phyloP scores from a whole-genome alignment of 2,113 vertebrate species.

The Rhinogobius similis region DNA sequence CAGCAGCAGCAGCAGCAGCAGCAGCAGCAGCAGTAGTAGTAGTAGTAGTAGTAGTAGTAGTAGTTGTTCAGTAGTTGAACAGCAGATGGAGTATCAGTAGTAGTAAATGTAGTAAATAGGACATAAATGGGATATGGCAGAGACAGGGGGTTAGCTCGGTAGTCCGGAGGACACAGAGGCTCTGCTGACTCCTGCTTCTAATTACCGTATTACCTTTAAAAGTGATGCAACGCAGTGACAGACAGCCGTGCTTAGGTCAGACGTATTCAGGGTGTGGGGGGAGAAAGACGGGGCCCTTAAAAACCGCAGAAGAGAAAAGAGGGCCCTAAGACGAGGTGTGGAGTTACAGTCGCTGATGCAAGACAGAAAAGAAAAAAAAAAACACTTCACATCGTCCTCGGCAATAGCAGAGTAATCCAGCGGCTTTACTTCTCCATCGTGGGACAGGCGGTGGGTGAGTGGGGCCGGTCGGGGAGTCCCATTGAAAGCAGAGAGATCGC shows the following conservation, averaged over 20 bases:
- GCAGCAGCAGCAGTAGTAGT: background rate
- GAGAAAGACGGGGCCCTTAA: background rate
- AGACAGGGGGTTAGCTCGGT: constrained; percentile 41
- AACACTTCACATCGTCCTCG: constrained; percentile 32
- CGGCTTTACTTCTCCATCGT: constrained; percentile 11
- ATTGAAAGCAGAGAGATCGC: constrained; percentile 34
- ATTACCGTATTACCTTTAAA: constrained; percentile 54
- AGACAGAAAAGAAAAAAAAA: constrained; percentile 55
- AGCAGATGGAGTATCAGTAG: too few relatives aligned
- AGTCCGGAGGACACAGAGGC: constrained; percentile 53
- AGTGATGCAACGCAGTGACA: constrained; percentile 65
- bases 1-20: too few relatives aligned
- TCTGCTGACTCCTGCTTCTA: constrained; percentile 63
- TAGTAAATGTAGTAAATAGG: constrained; percentile 51
- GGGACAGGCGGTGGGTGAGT: constrained; percentile 15
- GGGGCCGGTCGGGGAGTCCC: constrained; percentile 40
- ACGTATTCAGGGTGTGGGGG: constrained; percentile 17
- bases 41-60: background rate
- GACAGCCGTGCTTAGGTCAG: constrained; percentile 43
- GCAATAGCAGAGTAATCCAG: constrained; percentile 36
- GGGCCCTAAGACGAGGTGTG: constrained; percentile 42
- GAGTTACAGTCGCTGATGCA: constrained; percentile 66
- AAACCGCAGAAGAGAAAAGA: constrained; percentile 10
- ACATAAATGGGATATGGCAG: constrained; percentile 65
- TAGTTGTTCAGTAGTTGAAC: too few relatives aligned